Percentiles rank a stretch among this genome's conserved stretches.
Evolutionary conservation across 2,888 invertebrate genomes (phyloP).

Genomic region (Galerucella nymphaeae): DNA sequence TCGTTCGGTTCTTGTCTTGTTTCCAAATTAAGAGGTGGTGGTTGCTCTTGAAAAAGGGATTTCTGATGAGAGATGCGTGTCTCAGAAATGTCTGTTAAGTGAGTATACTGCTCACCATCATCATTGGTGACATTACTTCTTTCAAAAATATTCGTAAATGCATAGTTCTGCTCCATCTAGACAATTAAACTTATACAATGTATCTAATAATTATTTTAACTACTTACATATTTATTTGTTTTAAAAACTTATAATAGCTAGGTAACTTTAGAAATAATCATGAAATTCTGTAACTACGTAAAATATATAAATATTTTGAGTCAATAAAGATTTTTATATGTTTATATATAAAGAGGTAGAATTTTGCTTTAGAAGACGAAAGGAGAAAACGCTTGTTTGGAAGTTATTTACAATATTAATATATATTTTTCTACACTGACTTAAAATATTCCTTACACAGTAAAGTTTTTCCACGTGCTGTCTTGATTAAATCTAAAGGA

Average conservation of each 20-base stretch:
- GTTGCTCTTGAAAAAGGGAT: not conserved
- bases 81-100: not conserved
- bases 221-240: not conserved
- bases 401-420: too few relatives aligned
- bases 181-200: constrained; percentile 8
- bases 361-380: not conserved
- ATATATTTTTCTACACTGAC: too few relatives aligned
- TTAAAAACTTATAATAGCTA: not conserved
- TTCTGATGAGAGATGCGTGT: not conserved
- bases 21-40: not conserved
- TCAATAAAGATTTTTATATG: not conserved
- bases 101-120: constrained; percentile 2
- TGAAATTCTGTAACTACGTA: not conserved
- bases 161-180: constrained; percentile 4
- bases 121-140: not conserved
- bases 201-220: not conserved
- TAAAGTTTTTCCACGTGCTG: too few relatives aligned
- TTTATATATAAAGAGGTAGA: not conserved
- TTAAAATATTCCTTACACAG: too few relatives aligned
- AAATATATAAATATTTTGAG: not conserved
- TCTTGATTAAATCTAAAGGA: not conserved
- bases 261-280: too few relatives aligned
- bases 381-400: not conserved
- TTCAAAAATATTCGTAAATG: not conserved
- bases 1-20: not conserved